These are phyloP conservation scores for Elmis aenea DNA, from an alignment of 2,888 invertebrate species.

Conservation along the genomic window DNA sequence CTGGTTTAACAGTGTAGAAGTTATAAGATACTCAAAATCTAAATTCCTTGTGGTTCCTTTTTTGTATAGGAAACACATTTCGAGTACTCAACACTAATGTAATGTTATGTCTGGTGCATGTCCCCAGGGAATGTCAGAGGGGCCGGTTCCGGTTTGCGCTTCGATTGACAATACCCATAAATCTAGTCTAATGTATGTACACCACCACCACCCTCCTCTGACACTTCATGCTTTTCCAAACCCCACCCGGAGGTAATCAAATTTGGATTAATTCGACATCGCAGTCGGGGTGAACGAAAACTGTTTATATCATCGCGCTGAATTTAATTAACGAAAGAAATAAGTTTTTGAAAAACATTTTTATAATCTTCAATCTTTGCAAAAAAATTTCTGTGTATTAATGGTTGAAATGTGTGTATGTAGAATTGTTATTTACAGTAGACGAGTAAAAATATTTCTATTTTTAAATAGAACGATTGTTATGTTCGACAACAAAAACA, in stretches of 20 bases:
- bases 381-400: too few relatives aligned
- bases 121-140: slow-evolving; percentile 35
- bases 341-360: slow-evolving; percentile 3
- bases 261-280: slow-evolving; percentile 16
- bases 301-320: background rate
- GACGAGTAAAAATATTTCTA: too few relatives aligned
- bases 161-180: slow-evolving; percentile 38
- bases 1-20: too few relatives aligned
- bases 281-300: too few relatives aligned
- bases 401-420: too few relatives aligned
- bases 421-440: too few relatives aligned
- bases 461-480: too few relatives aligned
- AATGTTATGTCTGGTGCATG: slow-evolving; percentile 42
- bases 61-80: slow-evolving; percentile 23
- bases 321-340: background rate
- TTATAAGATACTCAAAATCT: too few relatives aligned
- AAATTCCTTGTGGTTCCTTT: slow-evolving; percentile 4
- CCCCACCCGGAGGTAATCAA: slow-evolving; percentile 13
- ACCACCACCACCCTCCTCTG: slow-evolving; percentile 19
- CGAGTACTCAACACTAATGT: slow-evolving; percentile 38
- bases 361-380: too few relatives aligned
- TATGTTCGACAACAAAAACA: too few relatives aligned
- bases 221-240: slow-evolving; percentile 10
- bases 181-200: slow-evolving; percentile 32
- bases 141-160: slow-evolving; percentile 40